Base-by-base conservation (phyloP, 2,113 vertebrate genomes). In the Oncorhynchus kisutch region DNA sequence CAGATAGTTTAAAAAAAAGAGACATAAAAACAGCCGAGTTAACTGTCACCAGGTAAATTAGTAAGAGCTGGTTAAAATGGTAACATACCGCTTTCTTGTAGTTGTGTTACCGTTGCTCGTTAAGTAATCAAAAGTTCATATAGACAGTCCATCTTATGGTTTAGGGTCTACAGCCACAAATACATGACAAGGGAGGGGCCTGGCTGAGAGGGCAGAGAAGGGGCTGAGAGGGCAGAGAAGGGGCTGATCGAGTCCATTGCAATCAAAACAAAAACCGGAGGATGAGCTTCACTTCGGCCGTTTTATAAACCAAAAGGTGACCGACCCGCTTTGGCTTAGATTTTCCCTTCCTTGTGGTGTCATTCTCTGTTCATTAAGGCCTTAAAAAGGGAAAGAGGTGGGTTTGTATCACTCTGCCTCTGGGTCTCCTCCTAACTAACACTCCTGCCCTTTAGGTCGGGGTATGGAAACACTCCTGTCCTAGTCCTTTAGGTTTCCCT, bases 81-180 rank as follows among this genome's bases (percentile, higher is more conserved):
- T 92, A 95, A 96, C 96, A 96, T 96, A 96, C 95, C 96, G 94
- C 95, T 95, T 96, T 96, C 96, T 94, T 95, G 96, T 94, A 94
- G 95, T 95, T 95, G 92, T 94, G 94, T 94, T 94, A 95, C 95
- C 94, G 95, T 95, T 95, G 95, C 94, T 94, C 2, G 94, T 95
- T 94, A 95, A 94, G 94, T 95, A 89, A 95, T 94, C 92, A 95
- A 96, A 94, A 95, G 95, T 96, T 96, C 96, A 95, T 95, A 95
- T 81, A 91, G 48, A 51, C 91, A 95, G 97, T 99, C 96, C 96
- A 95, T 94, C 94, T 96, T 96, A 95, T 94, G 94, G 94, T 93
- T 96, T 95, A 94, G 94, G 94, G 88, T 94, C 94, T 92, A 94
- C 51, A 94, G 94, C 94, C 94, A 94, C 93, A 95, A 78, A 95